phyloP scores from a whole-genome alignment of 2,888 invertebrate species.

The Psylliodes chrysocephalus region DNA sequence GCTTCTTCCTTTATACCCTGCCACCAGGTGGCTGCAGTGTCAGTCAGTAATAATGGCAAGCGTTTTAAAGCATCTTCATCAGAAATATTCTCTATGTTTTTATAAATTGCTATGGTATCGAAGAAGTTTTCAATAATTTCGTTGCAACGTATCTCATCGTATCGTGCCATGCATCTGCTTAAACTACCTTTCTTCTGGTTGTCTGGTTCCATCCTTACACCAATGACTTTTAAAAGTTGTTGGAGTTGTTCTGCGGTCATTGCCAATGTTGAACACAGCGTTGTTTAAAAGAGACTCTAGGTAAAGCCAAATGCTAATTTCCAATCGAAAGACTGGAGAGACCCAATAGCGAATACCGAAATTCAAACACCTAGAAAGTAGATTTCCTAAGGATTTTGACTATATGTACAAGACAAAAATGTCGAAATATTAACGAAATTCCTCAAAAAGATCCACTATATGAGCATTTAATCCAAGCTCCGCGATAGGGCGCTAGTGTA shows the following conservation, averaged over 20 bases:
- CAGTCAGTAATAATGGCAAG: no score
- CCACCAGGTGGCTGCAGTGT: no score
- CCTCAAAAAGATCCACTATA: no score
- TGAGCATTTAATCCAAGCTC: background rate
- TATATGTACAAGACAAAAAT: background rate
- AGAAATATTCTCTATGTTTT: background rate
- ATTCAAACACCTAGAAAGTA: no score
- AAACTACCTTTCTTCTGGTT: background rate
- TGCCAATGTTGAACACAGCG: background rate
- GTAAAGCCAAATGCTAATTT: no score
- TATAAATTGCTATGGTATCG: background rate
- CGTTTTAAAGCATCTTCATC: background rate
- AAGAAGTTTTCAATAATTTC: background rate
- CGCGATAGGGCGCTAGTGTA: background rate
- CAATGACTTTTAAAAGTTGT: background rate
- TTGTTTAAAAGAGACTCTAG: no score
- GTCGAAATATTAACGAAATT: background rate
- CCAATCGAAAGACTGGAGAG: no score
- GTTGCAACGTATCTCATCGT: background rate
- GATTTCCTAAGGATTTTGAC: no score
- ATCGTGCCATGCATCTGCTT: background rate
- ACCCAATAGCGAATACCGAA: no score
- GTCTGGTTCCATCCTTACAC: background rate
- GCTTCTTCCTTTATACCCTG: no score
- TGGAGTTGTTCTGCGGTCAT: background rate